These are phyloP conservation scores for Bruchidius siliquastri DNA, from an alignment of 2,888 invertebrate genomes.

Conservation along the genomic window DNA sequence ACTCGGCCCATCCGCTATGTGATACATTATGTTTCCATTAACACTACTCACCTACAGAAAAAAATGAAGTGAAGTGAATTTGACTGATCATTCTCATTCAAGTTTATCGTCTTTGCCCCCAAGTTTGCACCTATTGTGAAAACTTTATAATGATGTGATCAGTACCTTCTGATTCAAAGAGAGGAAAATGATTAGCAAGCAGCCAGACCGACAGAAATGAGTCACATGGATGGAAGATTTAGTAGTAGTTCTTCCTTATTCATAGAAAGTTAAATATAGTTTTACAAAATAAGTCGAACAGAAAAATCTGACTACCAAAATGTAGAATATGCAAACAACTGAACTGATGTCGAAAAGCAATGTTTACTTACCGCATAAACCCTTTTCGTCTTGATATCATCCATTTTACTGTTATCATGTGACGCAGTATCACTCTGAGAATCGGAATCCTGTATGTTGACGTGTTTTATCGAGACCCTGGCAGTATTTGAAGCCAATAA, in stretches of 20 bases:
- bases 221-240: no score
- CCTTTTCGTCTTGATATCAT: conserved; percentile 49
- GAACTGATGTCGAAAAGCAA: neutral
- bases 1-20: conserved; percentile 49
- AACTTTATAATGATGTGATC: no score
- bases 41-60: conserved; percentile 56
- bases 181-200: no score
- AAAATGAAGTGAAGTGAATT: neutral
- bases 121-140: no score
- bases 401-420: conserved; percentile 34
- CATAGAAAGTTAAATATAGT: no score
- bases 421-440: conserved; percentile 37
- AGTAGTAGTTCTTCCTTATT: no score
- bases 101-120: no score
- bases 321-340: neutral
- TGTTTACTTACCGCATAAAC: conserved; percentile 64
- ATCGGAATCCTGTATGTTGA: conserved; percentile 57
- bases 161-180: no score
- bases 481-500: conserved; percentile 75
- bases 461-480: conserved; percentile 73
- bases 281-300: no score
- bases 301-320: no score
- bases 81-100: no score
- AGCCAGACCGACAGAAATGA: no score
- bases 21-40: conserved; percentile 71